Evolutionary conservation across 2,113 vertebrate species (phyloP), one percentile per base, ranked within the genome.

Genomic region (Progne subis): DNA sequence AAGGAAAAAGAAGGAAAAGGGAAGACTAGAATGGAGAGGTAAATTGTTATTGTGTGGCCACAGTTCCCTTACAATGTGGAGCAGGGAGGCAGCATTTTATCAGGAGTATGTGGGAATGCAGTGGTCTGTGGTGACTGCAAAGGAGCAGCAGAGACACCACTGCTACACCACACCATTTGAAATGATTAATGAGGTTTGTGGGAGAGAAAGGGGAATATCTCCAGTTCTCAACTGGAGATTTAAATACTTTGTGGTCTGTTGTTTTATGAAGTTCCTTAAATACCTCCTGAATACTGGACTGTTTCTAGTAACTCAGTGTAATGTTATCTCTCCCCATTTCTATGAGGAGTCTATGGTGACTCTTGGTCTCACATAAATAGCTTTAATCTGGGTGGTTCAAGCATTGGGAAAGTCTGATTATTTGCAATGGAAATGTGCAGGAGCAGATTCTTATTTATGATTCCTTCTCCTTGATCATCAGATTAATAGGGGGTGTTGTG

Each of bases 1-100:
- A 96, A 96, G 88, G 82, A 91, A 92, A 96, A 82, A 87, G 85
- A 85, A 91, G 70, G 94, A 85, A 96, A 95, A 93, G 78, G 85
- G 57, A 91, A 91, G 67, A 82, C 78, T 88, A 88, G 95, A 94
- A 85, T 88, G 61, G 52, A 93, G 85, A 90, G 53, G 88, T 82
- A 94, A 93, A 94, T 85, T 90, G 57, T 60, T 85, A 29, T 53
- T 61, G 78, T 68, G 15, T 76, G 82, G 82, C 70, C 24, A 14
- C 31, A 72, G n/a, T 71, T 84, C 21, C 61, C 44, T 78, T 78
- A 21, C 15, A 46, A 86, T 18, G 21, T 67, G 50, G 60, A 92
- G 34, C 63, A 88, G 34, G 64, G 47, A 92, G 47, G 39, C 25
- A 49, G 53, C 10, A 6, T 72, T 88, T 82, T 76, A 3, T 52